These are phyloP conservation scores for Orthonevra nobilis DNA, from an alignment of 2,888 invertebrate genomes.

Conservation along the genomic window DNA sequence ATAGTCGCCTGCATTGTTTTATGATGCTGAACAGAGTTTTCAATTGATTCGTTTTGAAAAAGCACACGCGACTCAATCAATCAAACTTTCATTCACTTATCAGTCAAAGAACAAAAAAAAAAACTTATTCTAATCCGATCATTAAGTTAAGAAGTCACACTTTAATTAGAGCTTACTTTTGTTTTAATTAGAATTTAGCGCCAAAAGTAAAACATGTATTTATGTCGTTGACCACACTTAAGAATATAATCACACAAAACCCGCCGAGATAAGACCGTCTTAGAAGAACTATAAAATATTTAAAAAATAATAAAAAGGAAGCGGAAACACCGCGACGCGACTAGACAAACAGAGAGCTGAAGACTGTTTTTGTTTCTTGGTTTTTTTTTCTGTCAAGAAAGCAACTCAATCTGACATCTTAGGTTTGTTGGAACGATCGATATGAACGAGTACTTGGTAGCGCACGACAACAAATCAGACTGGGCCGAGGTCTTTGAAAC, in stretches of 20 bases:
- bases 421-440: constrained; percentile 47
- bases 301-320: too few species aligned
- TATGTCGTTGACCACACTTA: constrained; percentile 19
- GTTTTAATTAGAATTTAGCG: background rate
- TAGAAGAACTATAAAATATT: too few species aligned
- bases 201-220: constrained; percentile 14
- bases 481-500: too few species aligned
- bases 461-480: too few species aligned
- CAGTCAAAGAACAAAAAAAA: too few species aligned
- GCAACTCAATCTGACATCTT: constrained; percentile 54
- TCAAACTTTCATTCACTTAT: constrained; percentile 12
- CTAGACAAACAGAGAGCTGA: constrained; percentile 1
- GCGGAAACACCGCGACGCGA: constrained; percentile 15
- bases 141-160: too few species aligned
- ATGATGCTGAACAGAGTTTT: background rate
- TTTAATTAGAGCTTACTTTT: constrained; percentile 49
- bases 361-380: too few species aligned
- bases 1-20: background rate
- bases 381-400: too few species aligned
- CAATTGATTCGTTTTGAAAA: constrained; percentile 1
- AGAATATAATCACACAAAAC: background rate
- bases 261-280: constrained; percentile 22
- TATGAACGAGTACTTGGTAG: too few species aligned
- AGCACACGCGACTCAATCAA: constrained; percentile 2
- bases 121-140: too few species aligned